Evolutionary conservation across 2,113 vertebrate genomes (phyloP), one percentile per base, ranked within the genome.

Genomic region (Gallinago paraguaiae): DNA sequence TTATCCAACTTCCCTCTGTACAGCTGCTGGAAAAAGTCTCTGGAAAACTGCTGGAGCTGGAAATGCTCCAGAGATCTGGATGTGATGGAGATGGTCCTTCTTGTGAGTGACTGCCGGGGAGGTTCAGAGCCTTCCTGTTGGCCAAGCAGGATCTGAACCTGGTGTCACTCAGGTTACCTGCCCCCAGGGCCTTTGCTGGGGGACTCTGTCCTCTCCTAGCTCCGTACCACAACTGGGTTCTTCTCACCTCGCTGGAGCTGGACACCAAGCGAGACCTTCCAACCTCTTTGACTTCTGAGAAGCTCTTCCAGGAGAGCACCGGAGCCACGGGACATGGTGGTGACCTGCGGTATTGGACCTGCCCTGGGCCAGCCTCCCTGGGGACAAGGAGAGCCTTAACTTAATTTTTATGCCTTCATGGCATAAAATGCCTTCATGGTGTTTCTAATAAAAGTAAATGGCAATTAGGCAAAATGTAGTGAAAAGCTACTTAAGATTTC

Each of bases 41-140:
- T 88, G 87, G 61, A 91, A 94, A 94, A 65, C 16, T 80, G n/a
- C 71, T 82, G 82, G 67, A 65, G 18, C 35, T 93, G 79, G 71
- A 92, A 88, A 45, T 70, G 8, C 71, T 90, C 51, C 79, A 88
- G 72, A 81, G 24, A 53, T 8, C 5, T 61, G 14, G n/a, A 41
- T 31, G n/a, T n/a, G 31, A 57, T 54, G 30, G 43, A 72, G 39
- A 33, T 20, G 19, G 25, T 72, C 39, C 35, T 39, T 57, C 35
- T 65, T 65, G 30, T 80, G 85, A 45, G 23, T 76, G 57, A 27
- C 39, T 83, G n/a, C 71, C 69, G 0, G 0, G 45, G 41, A 41
- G 65, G 45, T 69, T 84, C 59, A 61, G 82, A 86, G 31, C 41
- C 37, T 88, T 76, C 74, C 37, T 77, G 11, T 3, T 1, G 9